phyloP scores from a whole-genome alignment of 2,113 vertebrate genomes.

The Vireo altiloquus region DNA sequence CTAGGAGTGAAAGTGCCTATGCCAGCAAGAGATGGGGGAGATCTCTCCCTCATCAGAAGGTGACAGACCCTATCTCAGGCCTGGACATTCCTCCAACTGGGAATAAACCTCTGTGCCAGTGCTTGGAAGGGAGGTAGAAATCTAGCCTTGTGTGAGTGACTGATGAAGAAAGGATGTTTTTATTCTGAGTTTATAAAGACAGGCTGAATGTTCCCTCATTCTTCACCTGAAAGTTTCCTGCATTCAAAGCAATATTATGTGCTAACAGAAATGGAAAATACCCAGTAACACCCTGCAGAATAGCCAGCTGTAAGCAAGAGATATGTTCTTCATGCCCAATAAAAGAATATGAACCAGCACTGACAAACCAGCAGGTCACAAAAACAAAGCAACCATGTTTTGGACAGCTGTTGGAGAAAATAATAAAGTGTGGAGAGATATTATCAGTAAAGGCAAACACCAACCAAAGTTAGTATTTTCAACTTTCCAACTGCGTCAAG shows the following conservation, averaged over 20 bases:
- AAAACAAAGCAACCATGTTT: constrained; percentile 8
- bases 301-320: constrained; percentile 1
- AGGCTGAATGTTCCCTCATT: not conserved
- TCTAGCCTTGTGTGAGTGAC: not conserved
- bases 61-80: not conserved
- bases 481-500: not conserved
- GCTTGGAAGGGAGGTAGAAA: not conserved
- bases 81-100: not conserved
- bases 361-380: constrained; percentile 15
- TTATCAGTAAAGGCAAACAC: constrained; percentile 31
- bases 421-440: not conserved
- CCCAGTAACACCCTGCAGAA: not conserved
- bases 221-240: constrained; percentile 2
- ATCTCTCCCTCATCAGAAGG: not conserved
- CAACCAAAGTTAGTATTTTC: not conserved
- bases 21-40: not conserved
- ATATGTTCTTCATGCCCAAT: constrained; percentile 24
- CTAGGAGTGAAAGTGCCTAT: not conserved
- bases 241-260: not conserved
- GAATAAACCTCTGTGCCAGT: not conserved
- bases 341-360: not conserved
- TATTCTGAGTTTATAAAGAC: not conserved
- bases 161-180: not conserved
- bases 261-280: not conserved
- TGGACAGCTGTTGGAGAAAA: constrained; percentile 40